Evolutionary conservation across 2,113 vertebrate genomes (phyloP).

Genomic region (Eolophus roseicapilla): DNA sequence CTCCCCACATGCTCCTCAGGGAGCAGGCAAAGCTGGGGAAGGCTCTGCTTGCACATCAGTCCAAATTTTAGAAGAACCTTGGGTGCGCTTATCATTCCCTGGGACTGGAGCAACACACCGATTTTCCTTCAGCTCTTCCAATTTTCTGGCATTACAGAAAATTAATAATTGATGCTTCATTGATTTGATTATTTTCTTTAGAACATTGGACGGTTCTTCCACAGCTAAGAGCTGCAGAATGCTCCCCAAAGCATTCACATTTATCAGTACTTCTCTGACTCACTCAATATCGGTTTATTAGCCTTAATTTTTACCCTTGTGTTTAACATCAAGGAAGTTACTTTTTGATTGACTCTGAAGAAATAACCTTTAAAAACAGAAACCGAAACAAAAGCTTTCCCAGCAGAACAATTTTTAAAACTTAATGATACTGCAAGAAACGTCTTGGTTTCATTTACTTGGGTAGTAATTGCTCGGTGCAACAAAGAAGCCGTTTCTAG

Average conservation of each 20-base stretch:
- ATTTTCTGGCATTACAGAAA: conserved; percentile 18
- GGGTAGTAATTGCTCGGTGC: conserved; percentile 39
- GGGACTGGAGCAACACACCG: background rate
- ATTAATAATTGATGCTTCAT: conserved; percentile 39
- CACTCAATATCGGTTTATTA: conserved; percentile 45
- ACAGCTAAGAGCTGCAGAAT: background rate
- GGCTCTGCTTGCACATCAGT: background rate
- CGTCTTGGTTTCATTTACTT: conserved; percentile 53
- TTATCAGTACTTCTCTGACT: conserved; percentile 20
- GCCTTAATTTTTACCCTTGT: conserved; percentile 39
- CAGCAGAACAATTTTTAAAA: conserved; percentile 42
- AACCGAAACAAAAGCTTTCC: conserved; percentile 31
- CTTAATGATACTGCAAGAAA: conserved; percentile 38
- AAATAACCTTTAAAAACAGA: conserved; percentile 21
- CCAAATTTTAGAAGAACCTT: background rate
- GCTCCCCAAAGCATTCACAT: conserved; percentile 1
- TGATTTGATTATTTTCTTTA: conserved; percentile 48
- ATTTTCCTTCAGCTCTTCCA: background rate
- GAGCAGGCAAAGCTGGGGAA: background rate
- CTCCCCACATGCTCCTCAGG: background rate
- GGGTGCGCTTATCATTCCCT: background rate
- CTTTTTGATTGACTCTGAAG: conserved; percentile 25
- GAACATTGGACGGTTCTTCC: background rate
- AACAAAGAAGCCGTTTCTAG: conserved; percentile 57
- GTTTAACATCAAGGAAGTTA: conserved; percentile 17